A percentile compares a stretch with the other conserved stretches of the same genome.
Conservation (phyloP, 2,797 vertebrate genomes). For the Clarias laeviceps region DNA sequence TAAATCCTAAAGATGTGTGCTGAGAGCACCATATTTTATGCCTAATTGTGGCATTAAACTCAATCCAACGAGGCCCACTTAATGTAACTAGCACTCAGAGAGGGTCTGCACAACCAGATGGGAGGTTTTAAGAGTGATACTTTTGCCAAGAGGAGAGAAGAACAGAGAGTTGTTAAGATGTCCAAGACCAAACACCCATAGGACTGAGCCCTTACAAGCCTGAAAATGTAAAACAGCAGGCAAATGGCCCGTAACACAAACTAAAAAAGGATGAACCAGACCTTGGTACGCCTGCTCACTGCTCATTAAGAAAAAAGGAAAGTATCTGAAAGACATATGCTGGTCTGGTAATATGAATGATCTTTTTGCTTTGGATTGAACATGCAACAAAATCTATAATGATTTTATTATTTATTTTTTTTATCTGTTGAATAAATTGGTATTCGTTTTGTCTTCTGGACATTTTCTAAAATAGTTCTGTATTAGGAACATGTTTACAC, state of each 20-base stretch:
- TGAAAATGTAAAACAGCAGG: conserved; percentile 67
- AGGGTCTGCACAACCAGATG: conserved; percentile 65
- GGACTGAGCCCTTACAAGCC: conserved; percentile 55
- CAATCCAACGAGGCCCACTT: conserved; percentile 53
- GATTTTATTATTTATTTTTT: conserved; percentile 51
- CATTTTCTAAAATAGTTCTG: conserved; percentile 43
- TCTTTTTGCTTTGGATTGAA: conserved; percentile 47
- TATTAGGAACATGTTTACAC: conserved; percentile 5
- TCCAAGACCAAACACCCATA: conserved; percentile 64
- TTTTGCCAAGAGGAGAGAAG: conserved; percentile 62
- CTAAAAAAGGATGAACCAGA: conserved; percentile 40
- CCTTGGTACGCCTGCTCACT: conserved; percentile 36
- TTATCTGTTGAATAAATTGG: conserved; percentile 69
- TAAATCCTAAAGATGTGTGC: neutral
- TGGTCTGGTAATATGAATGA: conserved; percentile 55
- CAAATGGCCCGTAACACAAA: conserved; percentile 52
- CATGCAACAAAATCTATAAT: conserved; percentile 46
- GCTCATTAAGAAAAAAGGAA: conserved; percentile 39
- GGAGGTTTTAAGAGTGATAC: conserved; percentile 61
- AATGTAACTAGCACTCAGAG: conserved; percentile 59
- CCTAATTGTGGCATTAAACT: conserved; percentile 29
- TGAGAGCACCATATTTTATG: conserved; percentile 15
- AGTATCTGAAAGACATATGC: conserved; percentile 38
- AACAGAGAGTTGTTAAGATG: conserved; percentile 65
- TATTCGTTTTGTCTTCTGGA: conserved; percentile 57